These are phyloP conservation scores for Forbesichthys papilliferus DNA, from an alignment of 2,113 vertebrate species.

Conservation along the genomic window DNA sequence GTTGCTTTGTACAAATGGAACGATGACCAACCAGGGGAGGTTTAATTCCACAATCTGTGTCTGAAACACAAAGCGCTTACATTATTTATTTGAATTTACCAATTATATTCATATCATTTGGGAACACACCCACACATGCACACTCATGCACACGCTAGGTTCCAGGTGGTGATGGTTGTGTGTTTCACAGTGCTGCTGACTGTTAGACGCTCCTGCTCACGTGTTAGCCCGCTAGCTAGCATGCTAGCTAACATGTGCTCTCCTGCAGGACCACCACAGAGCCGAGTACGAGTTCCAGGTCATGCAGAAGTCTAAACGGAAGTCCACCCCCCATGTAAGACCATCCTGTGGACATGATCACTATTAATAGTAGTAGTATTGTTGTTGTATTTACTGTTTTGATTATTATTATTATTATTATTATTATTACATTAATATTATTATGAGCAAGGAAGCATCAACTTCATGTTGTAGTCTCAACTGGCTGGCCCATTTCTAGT, in stretches of 20 bases:
- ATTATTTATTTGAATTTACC: no score
- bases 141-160: neutral
- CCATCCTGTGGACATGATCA: neutral
- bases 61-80: no score
- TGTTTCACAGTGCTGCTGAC: no score
- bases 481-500: neutral
- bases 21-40: no score
- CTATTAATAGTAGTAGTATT: neutral
- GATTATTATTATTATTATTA: neutral
- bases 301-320: conserved; percentile 81
- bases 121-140: no score
- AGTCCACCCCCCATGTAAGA: conserved; percentile 80
- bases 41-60: no score
- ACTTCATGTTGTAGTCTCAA: neutral
- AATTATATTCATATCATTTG: no score
- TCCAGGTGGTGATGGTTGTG: neutral
- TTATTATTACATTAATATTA: neutral
- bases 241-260: conserved; percentile 15
- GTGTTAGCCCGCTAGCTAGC: neutral
- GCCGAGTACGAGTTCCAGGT: conserved; percentile 91
- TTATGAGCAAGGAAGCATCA: no score
- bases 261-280: conserved; percentile 83
- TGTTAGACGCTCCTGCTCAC: no score
- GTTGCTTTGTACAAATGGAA: no score
- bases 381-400: neutral